Base-by-base conservation (phyloP, 2,888 invertebrate genomes). In the Cepaea hortensis region DNA sequence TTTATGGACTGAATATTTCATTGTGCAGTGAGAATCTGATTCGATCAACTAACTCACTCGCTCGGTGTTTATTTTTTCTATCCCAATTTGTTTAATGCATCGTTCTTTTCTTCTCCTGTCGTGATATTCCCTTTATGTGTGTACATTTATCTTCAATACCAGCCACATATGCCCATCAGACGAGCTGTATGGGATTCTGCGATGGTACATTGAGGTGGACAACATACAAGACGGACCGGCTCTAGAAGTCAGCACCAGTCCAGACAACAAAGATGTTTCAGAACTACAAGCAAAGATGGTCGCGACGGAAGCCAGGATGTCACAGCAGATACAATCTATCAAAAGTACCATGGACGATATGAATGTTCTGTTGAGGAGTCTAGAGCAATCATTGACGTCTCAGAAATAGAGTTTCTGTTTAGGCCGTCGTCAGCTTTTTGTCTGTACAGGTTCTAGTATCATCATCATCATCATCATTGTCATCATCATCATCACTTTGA, bases 171-270 rank as follows among this genome's bases (percentile, higher is more conserved):
- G 84, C 62, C 75, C 84, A 7, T 50, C 77, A 20, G 84, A 83
- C 50, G 50, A 76, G 35, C 48, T 23, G 15, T 65, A 68, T 11
- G 75, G 81, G 46, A 62, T 85, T 6, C 13, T 46, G 48, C 62
- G 86, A 18, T 88, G 88, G 88, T 87, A 79, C 76, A 88, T 88
- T 11, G 79, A 87, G 4, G 87, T 88, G 7, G 35, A 35, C 50
- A 46, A 46, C 20, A 3, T 18, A 23, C 46, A 48, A 11, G 20
- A 75, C 4, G 62, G 48, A 35, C 15, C 20, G 0, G 13, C 35
- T 18, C 3, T n/a, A 11, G 85, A 23, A n/a, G n/a, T 13, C 4
- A 46, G 13, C 35, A 62, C 7, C 5, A 23, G 4, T 20, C 75
- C 82, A 11, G 65, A 20, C 50, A 87, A 85, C 35, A 68, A 77